Percentiles rank a stretch among this genome's conserved stretches.
phyloP scores from a whole-genome alignment of 2,113 vertebrate genomes.

The Daubentonia madagascariensis region DNA sequence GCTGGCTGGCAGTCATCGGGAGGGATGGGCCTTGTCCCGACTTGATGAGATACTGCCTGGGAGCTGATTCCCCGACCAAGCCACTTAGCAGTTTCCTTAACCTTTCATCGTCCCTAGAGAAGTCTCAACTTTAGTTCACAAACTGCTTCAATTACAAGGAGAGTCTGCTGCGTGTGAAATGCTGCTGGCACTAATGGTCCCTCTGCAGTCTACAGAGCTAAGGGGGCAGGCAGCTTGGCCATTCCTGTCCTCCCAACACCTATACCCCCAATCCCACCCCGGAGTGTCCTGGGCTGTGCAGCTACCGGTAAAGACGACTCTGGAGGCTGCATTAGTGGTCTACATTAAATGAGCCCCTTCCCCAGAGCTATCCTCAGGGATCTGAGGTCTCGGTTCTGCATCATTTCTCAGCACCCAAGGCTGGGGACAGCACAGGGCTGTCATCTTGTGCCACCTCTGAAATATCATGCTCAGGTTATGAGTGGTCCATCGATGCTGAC shows the following conservation, averaged over 20 bases:
- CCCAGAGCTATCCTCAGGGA: neutral
- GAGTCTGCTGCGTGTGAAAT: neutral
- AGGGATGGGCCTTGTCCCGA: neutral
- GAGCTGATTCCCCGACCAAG: neutral
- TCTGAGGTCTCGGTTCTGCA: neutral
- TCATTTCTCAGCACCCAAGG: neutral
- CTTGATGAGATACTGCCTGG: neutral
- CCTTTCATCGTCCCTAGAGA: neutral
- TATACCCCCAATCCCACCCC: accelerated
- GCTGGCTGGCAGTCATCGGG: neutral
- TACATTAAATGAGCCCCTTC: neutral
- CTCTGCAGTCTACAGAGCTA: neutral
- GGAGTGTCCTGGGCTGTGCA: neutral
- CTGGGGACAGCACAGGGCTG: neutral
- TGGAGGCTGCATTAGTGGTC: no score
- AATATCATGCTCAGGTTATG: neutral
- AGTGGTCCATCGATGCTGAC: neutral
- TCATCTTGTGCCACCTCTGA: neutral
- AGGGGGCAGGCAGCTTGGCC: no score
- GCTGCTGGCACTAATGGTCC: neutral
- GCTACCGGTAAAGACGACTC: neutral
- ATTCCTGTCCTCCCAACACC: no score
- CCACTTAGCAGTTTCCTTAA: neutral
- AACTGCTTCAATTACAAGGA: neutral
- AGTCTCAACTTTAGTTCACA: neutral